These are phyloP conservation scores for Megathymus violae DNA, from an alignment of 1,140 invertebrate genomes.

Conservation along the genomic window DNA sequence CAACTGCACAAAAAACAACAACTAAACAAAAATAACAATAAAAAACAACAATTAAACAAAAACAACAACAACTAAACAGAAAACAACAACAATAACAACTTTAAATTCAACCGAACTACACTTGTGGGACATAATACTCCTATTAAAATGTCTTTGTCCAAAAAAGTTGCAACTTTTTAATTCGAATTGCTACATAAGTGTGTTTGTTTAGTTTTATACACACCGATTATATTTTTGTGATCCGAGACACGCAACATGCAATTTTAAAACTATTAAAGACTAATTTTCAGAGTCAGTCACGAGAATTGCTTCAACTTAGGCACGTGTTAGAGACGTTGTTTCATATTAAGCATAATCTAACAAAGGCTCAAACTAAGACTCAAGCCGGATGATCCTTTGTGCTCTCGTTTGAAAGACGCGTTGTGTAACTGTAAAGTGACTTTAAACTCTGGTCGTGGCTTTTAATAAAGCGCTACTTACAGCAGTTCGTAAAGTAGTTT, in stretches of 20 bases:
- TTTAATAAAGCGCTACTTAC: background rate
- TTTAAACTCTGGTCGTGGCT: too few relatives aligned
- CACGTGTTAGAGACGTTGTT: background rate
- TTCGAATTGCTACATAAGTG: background rate
- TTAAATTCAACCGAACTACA: too few relatives aligned
- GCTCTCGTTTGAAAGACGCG: background rate
- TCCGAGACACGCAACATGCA: background rate
- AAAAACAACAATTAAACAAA: too few relatives aligned
- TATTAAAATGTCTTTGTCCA: too few relatives aligned
- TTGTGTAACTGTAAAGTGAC: background rate
- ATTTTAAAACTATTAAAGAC: background rate
- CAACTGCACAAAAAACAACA: too few relatives aligned
- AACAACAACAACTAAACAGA: too few relatives aligned
- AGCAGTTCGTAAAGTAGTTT: too few relatives aligned
- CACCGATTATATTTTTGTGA: background rate
- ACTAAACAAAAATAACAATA: too few relatives aligned
- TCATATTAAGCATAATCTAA: background rate
- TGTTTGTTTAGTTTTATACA: background rate
- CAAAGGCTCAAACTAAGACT: background rate
- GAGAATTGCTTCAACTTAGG: background rate
- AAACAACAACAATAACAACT: too few relatives aligned
- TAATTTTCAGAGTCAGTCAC: background rate
- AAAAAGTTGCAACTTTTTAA: too few relatives aligned
- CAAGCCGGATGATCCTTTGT: background rate
- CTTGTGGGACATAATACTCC: too few relatives aligned